These are phyloP conservation scores for Thymelicus acteon DNA, from an alignment of 2,888 invertebrate genomes.

Conservation along the genomic window DNA sequence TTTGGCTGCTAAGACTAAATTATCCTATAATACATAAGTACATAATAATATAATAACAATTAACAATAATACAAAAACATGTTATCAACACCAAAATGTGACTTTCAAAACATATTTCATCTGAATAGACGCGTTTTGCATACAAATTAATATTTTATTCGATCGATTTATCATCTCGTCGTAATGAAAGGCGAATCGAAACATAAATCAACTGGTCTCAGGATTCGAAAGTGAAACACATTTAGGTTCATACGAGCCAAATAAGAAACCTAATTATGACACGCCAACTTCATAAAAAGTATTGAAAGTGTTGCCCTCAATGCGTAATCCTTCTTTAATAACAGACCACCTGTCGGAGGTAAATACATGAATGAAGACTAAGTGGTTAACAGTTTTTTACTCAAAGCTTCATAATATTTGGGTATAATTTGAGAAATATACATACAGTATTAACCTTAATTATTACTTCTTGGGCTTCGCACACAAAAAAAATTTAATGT, in stretches of 20 bases:
- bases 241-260: slow-evolving; percentile 17
- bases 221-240: slow-evolving; percentile 31
- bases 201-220: slow-evolving; percentile 27
- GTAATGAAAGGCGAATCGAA: slow-evolving; percentile 32
- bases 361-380: background rate
- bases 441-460: background rate
- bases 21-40: too few relatives aligned
- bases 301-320: slow-evolving; percentile 27
- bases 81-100: background rate
- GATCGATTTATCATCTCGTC: slow-evolving; percentile 23
- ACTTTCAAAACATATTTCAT: slow-evolving; percentile 6
- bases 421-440: background rate
- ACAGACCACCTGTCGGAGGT: slow-evolving; percentile 4
- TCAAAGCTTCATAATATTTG: background rate
- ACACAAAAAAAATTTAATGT: too few relatives aligned
- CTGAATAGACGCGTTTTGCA: slow-evolving; percentile 19
- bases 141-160: slow-evolving; percentile 27
- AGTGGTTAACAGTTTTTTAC: background rate
- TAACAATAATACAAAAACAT: background rate
- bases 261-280: slow-evolving; percentile 28
- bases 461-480: too few relatives aligned
- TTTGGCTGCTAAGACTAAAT: too few relatives aligned
- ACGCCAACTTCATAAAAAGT: slow-evolving; percentile 15
- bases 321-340: slow-evolving; percentile 16
- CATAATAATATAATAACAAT: too few relatives aligned